Evolutionary conservation across 1,140 invertebrate species (phyloP).

Genomic region (Uloborus diversus): DNA sequence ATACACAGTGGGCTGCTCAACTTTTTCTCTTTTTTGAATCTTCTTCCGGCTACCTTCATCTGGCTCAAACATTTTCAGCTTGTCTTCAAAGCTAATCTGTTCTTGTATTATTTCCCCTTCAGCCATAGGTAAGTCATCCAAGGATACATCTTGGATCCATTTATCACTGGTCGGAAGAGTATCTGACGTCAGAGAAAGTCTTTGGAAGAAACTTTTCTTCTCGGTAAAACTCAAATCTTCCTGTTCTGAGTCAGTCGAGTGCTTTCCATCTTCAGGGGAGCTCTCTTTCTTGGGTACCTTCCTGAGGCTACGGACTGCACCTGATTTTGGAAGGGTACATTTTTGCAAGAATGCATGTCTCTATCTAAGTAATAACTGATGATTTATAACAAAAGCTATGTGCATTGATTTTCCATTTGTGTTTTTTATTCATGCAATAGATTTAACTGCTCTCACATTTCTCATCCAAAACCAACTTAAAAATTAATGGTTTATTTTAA

Average conservation of each 20-base stretch:
- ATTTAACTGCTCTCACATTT: no score
- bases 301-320: conserved; percentile 16
- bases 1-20: conserved; percentile 46
- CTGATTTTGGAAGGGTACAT: conserved; percentile 38
- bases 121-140: conserved; percentile 49
- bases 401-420: no score
- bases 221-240: conserved; percentile 55
- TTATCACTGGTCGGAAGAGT: conserved; percentile 14
- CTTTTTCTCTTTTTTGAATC: conserved; percentile 38
- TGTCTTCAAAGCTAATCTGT: conserved; percentile 63
- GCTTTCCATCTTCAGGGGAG: conserved; percentile 12
- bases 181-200: conserved; percentile 47
- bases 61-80: conserved; percentile 52
- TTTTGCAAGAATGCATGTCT: conserved; percentile 1
- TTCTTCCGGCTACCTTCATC: conserved; percentile 43
- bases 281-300: conserved; percentile 12
- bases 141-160: conserved; percentile 43
- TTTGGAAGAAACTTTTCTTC: conserved; percentile 54
- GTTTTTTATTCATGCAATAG: no score
- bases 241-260: conserved; percentile 31
- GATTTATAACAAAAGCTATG: no score
- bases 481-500: no score
- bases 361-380: not conserved
- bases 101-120: conserved; percentile 67
- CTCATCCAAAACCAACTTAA: no score